A percentile compares a stretch with the other conserved stretches of the same genome.
Evolutionary conservation across 2,113 vertebrate species (phyloP).

Genomic region (Seriola dumerili): DNA sequence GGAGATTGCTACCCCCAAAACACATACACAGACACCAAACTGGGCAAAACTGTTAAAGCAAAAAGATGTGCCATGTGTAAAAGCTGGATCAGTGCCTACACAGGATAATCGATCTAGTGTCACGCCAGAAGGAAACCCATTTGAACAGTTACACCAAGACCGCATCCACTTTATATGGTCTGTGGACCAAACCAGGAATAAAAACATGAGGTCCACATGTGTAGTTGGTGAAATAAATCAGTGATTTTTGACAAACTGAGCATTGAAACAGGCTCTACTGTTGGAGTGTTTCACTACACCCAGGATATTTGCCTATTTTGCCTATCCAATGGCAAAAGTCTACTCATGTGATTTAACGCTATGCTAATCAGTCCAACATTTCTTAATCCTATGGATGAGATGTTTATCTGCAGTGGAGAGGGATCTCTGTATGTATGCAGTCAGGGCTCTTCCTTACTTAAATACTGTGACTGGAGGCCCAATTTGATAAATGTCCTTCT

Average conservation of each 20-base stretch:
- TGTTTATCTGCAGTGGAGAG: constrained; percentile 45
- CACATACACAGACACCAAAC: constrained; percentile 4
- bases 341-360: constrained; percentile 8
- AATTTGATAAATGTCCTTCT: constrained; percentile 13
- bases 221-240: not conserved
- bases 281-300: not conserved
- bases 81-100: constrained; percentile 30
- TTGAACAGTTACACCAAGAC: constrained; percentile 8
- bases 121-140: constrained; percentile 34
- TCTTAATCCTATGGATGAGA: constrained; percentile 57
- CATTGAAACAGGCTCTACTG: not conserved
- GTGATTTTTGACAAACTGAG: constrained; percentile 10
- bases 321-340: constrained; percentile 20
- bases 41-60: constrained; percentile 39
- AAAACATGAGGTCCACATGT: constrained; percentile 2
- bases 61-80: constrained; percentile 33
- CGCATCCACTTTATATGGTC: not conserved
- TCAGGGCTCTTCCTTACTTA: constrained; percentile 18
- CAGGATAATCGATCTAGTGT: constrained; percentile 21
- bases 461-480: constrained; percentile 2
- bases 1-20: constrained; percentile 33
- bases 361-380: constrained; percentile 41
- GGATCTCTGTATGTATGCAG: constrained; percentile 20
- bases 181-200: constrained; percentile 8
- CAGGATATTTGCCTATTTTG: too few species aligned